phyloP scores from a whole-genome alignment of 2,888 invertebrate genomes.

The Plebejus melissa region DNA sequence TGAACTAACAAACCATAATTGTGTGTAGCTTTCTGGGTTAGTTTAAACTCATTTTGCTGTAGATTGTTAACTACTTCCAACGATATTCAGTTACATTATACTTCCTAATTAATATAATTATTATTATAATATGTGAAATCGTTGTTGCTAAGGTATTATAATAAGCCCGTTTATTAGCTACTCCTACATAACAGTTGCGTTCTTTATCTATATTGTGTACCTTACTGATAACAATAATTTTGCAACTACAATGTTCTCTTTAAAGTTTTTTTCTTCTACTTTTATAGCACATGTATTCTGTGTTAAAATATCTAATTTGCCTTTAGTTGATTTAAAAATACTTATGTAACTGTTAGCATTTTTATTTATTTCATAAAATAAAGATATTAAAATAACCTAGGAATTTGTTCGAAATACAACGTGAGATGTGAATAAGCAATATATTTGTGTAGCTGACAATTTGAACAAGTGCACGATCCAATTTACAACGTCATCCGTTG shows the following conservation, averaged over 20 bases:
- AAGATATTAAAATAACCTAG: neutral
- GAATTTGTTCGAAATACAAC: neutral
- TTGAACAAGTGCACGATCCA: conserved; percentile 17
- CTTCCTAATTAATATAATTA: neutral
- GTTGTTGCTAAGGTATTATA: neutral
- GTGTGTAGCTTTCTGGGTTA: neutral
- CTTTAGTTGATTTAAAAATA: too few relatives aligned
- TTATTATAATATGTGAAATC: neutral
- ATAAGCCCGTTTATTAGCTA: neutral
- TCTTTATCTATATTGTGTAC: too few relatives aligned
- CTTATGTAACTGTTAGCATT: too few relatives aligned
- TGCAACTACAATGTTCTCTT: too few relatives aligned
- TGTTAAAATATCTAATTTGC: too few relatives aligned
- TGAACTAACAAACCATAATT: conserved; percentile 13
- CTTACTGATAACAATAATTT: too few relatives aligned
- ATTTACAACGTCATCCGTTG: conserved; percentile 13
- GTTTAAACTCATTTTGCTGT: neutral
- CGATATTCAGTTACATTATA: neutral
- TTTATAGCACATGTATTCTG: too few relatives aligned
- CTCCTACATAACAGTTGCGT: too few relatives aligned
- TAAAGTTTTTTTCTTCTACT: too few relatives aligned
- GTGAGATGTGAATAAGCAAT: neutral
- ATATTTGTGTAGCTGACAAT: neutral
- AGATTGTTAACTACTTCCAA: neutral
- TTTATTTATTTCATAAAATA: too few relatives aligned